Conservation (phyloP, 92 coral and sea anemone genomes). For the Zoanthus solanderi region DNA sequence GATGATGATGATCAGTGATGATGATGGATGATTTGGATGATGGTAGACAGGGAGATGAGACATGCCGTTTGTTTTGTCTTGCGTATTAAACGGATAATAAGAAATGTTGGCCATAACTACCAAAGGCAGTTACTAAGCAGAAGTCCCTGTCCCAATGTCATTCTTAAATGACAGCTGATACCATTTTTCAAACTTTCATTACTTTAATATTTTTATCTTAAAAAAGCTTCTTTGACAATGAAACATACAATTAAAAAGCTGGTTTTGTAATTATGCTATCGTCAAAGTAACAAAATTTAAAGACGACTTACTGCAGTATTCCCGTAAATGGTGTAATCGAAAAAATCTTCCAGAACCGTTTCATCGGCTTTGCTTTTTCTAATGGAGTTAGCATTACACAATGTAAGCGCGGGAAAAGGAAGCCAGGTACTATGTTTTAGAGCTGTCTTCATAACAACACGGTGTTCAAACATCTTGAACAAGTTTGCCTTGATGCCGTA, state of each 20-base stretch:
- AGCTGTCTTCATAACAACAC: constrained; percentile 9
- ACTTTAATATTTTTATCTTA: too few relatives aligned
- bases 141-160: too few relatives aligned
- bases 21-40: neutral
- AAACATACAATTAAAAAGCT: neutral
- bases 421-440: constrained; percentile 6
- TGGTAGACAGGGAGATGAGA: neutral
- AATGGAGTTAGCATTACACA: constrained; percentile 20
- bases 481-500: constrained; percentile 8
- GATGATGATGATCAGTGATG: neutral
- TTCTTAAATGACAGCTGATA: too few relatives aligned
- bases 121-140: too few relatives aligned
- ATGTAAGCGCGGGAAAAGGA: constrained; percentile 13
- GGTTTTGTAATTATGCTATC: too few relatives aligned
- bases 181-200: too few relatives aligned
- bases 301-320: constrained; percentile 11
- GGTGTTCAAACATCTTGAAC: constrained; percentile 12
- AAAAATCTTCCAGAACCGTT: constrained; percentile 1
- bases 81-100: too few relatives aligned
- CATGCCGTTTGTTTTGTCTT: neutral
- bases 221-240: too few relatives aligned
- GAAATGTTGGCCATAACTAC: too few relatives aligned
- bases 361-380: constrained; percentile 22
- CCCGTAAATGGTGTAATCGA: neutral
- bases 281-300: neutral